Evolutionary conservation across 2,888 invertebrate species (phyloP).

Genomic region (Sminthurides aquaticus): DNA sequence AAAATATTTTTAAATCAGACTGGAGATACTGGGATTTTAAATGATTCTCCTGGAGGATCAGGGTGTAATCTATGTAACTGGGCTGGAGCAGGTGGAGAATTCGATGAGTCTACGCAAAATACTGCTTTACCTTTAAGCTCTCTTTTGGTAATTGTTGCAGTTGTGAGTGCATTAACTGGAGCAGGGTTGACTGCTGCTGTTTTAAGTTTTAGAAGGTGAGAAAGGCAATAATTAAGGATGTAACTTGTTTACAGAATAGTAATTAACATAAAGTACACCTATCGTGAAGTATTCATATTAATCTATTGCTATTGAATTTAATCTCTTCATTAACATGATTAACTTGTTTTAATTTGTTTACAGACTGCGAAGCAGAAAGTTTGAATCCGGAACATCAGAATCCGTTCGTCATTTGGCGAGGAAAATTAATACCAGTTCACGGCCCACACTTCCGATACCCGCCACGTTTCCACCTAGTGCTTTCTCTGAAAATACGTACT

Average conservation of each 20-base stretch:
- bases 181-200: conserved; percentile 36
- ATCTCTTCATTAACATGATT: too few relatives aligned
- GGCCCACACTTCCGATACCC: conserved; percentile 21
- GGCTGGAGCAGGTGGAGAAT: conserved; percentile 20
- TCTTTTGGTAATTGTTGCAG: conserved; percentile 39
- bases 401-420: conserved; percentile 33
- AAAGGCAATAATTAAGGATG: not conserved
- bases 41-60: not conserved
- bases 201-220: conserved; percentile 32
- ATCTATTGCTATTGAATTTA: too few relatives aligned
- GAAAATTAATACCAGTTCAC: conserved; percentile 28
- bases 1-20: conserved; percentile 17
- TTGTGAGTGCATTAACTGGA: conserved; percentile 38
- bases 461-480: conserved; percentile 25
- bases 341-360: too few relatives aligned
- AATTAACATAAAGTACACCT: too few relatives aligned
- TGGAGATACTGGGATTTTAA: not conserved
- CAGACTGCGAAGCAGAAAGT: conserved; percentile 29
- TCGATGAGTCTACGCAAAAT: not conserved
- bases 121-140: conserved; percentile 28
- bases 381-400: conserved; percentile 22
- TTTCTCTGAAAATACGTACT: conserved; percentile 35
- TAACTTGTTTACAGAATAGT: not conserved
- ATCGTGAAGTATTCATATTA: too few relatives aligned
- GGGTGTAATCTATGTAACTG: conserved; percentile 39